phyloP scores from a whole-genome alignment of 2,888 invertebrate genomes.

The Tiliacea aurago region DNA sequence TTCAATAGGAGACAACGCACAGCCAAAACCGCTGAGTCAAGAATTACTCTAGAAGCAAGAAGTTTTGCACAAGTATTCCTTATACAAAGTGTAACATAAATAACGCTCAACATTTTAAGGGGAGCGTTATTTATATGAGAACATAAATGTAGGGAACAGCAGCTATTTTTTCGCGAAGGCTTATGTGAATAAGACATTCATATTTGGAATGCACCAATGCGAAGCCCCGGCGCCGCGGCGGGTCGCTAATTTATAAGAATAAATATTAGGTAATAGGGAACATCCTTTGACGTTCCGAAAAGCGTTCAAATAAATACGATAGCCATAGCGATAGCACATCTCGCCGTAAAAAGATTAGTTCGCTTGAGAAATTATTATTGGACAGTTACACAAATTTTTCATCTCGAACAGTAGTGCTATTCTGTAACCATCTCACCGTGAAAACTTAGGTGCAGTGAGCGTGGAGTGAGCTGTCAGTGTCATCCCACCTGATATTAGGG shows the following conservation, averaged over 20 bases:
- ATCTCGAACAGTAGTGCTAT: too few species aligned
- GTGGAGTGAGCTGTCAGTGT: too few species aligned
- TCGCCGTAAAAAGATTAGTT: neutral
- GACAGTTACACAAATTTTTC: neutral
- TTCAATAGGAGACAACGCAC: neutral
- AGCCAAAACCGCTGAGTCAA: neutral
- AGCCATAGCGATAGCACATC: neutral
- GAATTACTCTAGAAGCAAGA: neutral
- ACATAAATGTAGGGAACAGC: too few species aligned
- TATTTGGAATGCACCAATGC: neutral
- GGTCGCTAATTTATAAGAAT: neutral
- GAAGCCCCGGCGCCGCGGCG: neutral
- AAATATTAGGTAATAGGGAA: neutral
- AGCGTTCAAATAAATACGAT: neutral
- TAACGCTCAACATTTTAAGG: too few species aligned
- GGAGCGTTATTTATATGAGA: too few species aligned
- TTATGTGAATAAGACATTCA: neutral
- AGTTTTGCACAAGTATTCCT: neutral
- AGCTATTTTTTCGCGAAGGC: too few species aligned
- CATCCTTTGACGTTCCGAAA: neutral
- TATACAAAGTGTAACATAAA: too few species aligned
- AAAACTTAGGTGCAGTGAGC: too few species aligned
- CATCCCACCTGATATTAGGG: too few species aligned
- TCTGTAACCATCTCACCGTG: too few species aligned
- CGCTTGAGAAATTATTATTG: neutral